Percentiles rank a stretch among this genome's conserved stretches.
Conservation (phyloP, 2,888 invertebrate species). For the Megaustenia siamemsis region DNA sequence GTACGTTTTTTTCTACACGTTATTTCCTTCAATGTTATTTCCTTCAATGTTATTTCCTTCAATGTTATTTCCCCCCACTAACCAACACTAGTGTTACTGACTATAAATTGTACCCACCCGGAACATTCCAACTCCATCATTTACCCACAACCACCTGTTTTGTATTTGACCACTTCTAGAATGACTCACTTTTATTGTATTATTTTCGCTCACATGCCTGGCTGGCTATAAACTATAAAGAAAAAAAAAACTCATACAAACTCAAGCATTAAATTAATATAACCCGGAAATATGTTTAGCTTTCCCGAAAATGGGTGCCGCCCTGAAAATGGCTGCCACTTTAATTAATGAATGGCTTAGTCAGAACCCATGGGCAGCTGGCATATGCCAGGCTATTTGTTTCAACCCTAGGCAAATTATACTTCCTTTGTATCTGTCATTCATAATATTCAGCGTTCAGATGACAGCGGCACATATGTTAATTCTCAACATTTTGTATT, state of each 20-base stretch:
- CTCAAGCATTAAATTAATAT: conserved; percentile 1
- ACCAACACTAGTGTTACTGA: no score
- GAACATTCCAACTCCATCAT: no score
- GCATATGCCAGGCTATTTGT: neutral
- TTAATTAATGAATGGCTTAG: neutral
- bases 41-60: no score
- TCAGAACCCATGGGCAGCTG: neutral
- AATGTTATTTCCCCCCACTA: no score
- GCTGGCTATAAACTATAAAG: no score
- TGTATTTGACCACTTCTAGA: neutral
- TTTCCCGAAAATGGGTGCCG: neutral
- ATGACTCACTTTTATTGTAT: conserved; percentile 3
- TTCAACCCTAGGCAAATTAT: neutral
- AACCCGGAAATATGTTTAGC: neutral
- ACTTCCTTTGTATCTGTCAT: neutral
- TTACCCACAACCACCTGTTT: neutral
- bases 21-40: no score
- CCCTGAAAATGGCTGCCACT: neutral
- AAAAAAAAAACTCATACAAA: no score
- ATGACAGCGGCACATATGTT: neutral
- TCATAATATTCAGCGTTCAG: neutral
- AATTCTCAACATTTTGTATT: neutral
- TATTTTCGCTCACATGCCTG: neutral
- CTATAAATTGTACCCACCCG: no score
- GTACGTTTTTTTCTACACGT: no score